Evolutionary conservation across 1,140 invertebrate genomes (phyloP).

Genomic region (Schlechtendalia chinensis): DNA sequence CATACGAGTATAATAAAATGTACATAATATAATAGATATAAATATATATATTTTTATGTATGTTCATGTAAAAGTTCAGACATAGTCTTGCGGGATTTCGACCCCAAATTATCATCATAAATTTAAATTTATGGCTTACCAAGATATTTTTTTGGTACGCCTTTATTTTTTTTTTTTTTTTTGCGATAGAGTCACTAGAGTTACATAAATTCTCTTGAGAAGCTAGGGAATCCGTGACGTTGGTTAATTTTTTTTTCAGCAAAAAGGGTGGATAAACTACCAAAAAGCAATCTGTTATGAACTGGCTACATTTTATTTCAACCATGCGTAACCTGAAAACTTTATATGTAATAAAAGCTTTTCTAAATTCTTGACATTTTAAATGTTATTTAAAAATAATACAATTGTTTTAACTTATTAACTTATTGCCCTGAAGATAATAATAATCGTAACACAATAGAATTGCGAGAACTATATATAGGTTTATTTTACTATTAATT

Average conservation of each 20-base stretch:
- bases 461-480: not conserved
- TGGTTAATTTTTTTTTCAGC: conserved; percentile 33
- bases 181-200: conserved; percentile 42
- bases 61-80: conserved; percentile 39
- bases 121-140: conserved; percentile 40
- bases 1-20: not conserved
- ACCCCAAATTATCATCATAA: conserved; percentile 47
- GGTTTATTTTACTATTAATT: too few relatives aligned
- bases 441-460: not conserved
- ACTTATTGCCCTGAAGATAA: not conserved
- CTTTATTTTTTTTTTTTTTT: conserved; percentile 39
- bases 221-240: conserved; percentile 45
- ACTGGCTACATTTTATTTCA: conserved; percentile 45
- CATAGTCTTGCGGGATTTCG: conserved; percentile 25
- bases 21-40: not conserved
- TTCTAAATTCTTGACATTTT: conserved; percentile 25
- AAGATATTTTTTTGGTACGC: conserved; percentile 3
- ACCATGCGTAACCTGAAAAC: conserved; percentile 38
- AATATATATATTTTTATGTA: not conserved
- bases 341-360: conserved; percentile 44
- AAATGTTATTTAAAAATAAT: conserved; percentile 21
- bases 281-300: conserved; percentile 48
- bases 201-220: conserved; percentile 48
- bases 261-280: conserved; percentile 40
- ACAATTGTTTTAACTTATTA: conserved; percentile 33